Evolutionary conservation across 2,797 vertebrate genomes (phyloP), one percentile per base, ranked within the genome.

Genomic region (Gymnocypris eckloni): DNA sequence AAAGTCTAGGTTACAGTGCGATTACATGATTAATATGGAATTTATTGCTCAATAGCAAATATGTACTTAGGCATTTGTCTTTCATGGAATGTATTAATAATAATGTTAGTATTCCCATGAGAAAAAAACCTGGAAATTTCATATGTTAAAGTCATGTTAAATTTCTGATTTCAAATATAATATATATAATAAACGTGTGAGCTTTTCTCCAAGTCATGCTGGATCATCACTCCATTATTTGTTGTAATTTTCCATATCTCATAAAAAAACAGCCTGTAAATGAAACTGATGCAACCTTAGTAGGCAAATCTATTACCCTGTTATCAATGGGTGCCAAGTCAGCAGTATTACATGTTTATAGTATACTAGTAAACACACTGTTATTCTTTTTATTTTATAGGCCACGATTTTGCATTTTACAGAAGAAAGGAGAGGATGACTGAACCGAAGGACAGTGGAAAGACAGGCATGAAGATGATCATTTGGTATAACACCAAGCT

Each of bases 361-460:
- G 25, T 75, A n/a, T 59, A 79, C 33, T 61, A 41, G 20, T 77
- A 39, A 83, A 13, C 22, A 20, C 39, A 41, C 20, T 22, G 4
- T 37, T 13, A 54, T 64, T 80, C 22, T 52, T 89, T 89, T 39
- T 92, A 89, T 82, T 90, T 85, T 77, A 70, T 87, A 98, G 98
- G 91, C 94, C 95, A 0, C 94, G 97, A 52, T 98, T 95, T 90
- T 95, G 95, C 92, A 92, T 96, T 91, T 92, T 96, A 48, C 90
- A 92, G 90, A 94, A 90, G 90, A 89, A 89, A 88, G 91, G 92
- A 93, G 89, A 89, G 90, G 88, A 88, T 69, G 64, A 80, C 67
- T 79, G 50, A 69, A 37, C 61, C 33, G 5, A 75, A 81, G 66
- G 18, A 70, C 22, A 52, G 4, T 22, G 8, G 54, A 54, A 82